Conservation (phyloP, 1,140 invertebrate genomes). For the Drepana arcuata region DNA sequence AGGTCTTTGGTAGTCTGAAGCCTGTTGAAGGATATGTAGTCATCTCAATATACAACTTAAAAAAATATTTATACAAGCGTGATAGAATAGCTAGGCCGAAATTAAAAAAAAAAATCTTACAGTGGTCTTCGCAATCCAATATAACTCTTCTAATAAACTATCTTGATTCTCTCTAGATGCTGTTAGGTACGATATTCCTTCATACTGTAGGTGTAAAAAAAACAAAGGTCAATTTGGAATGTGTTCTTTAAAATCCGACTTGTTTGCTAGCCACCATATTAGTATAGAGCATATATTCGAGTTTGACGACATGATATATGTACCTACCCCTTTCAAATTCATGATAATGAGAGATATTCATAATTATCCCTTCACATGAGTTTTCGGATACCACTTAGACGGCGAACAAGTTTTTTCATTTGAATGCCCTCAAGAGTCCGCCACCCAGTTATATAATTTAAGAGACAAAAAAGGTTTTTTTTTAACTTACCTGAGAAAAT, state of each 20-base stretch:
- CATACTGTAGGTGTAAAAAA: constrained; percentile 25
- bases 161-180: constrained; percentile 32
- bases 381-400: too few relatives aligned
- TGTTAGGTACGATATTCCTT: constrained; percentile 38
- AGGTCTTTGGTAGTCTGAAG: constrained; percentile 49
- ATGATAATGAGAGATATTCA: too few relatives aligned
- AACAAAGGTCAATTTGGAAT: too few relatives aligned
- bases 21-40: constrained; percentile 19
- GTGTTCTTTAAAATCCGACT: too few relatives aligned
- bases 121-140: constrained; percentile 59
- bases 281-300: too few relatives aligned
- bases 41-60: not conserved
- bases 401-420: too few relatives aligned
- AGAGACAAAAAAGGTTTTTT: not conserved
- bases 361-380: too few relatives aligned
- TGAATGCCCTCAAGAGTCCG: too few relatives aligned
- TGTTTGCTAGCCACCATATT: too few relatives aligned
- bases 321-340: too few relatives aligned
- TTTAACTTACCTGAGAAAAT: constrained; percentile 24
- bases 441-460: too few relatives aligned
- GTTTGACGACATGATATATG: too few relatives aligned
- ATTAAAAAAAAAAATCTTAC: constrained; percentile 28
- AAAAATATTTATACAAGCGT: not conserved
- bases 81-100: constrained; percentile 4
- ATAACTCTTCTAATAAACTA: constrained; percentile 46